phyloP scores from a whole-genome alignment of 2,888 invertebrate genomes.

The Drosophila eohydei region DNA sequence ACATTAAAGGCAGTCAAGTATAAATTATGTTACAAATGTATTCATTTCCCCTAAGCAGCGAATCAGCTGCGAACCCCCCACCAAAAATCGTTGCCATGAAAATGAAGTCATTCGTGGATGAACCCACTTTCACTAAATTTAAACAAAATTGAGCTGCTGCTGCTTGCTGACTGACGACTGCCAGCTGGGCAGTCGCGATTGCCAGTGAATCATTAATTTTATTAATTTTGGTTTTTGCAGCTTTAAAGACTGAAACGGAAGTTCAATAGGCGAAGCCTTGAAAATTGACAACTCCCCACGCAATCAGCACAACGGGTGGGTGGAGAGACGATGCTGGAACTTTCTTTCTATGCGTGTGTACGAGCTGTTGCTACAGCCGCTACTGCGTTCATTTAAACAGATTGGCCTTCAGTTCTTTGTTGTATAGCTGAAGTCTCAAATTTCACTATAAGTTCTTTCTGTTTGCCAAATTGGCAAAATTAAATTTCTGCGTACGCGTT shows the following conservation, averaged over 20 bases:
- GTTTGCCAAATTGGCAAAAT: conserved; percentile 79
- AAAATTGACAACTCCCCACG: conserved; percentile 56
- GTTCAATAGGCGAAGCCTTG: conserved; percentile 52
- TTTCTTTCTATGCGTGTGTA: conserved; percentile 46
- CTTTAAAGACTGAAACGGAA: conserved; percentile 21
- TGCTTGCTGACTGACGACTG: conserved; percentile 3
- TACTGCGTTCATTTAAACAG: neutral
- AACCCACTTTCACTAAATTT: conserved; percentile 43
- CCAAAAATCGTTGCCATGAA: conserved; percentile 37
- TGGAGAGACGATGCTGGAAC: conserved; percentile 62
- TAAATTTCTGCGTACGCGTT: conserved; percentile 63
- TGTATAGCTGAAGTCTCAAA: conserved; percentile 46
- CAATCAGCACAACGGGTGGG: conserved; percentile 17
- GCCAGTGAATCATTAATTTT: conserved; percentile 54
- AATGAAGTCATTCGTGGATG: conserved; percentile 57
- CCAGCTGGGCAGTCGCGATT: conserved; percentile 51
- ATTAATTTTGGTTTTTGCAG: neutral
- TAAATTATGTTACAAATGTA: neutral
- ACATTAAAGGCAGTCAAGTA: neutral
- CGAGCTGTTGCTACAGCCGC: neutral
- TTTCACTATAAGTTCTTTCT: conserved; percentile 54
- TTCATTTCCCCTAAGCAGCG: conserved; percentile 8
- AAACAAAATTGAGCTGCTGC: conserved; percentile 14
- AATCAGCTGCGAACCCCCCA: conserved; percentile 52
- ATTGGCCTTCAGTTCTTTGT: neutral